These are phyloP conservation scores for Nematopogon swammerdamellus DNA, from an alignment of 2,888 invertebrate species.

Conservation along the genomic window DNA sequence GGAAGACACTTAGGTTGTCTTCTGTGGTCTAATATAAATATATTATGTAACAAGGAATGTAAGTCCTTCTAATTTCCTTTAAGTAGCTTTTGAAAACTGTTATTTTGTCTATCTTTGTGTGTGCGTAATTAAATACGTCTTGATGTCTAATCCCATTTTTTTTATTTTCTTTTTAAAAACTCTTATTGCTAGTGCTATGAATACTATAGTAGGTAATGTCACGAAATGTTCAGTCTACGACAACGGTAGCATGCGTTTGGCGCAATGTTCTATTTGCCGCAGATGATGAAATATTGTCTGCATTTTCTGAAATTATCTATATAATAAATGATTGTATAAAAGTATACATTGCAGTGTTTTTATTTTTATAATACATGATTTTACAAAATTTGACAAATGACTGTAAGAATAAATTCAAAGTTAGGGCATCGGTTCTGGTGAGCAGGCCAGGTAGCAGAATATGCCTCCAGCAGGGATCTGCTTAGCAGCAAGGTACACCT, in stretches of 20 bases:
- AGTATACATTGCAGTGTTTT: not conserved
- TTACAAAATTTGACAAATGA: too few species aligned
- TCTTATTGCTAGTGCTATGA: too few species aligned
- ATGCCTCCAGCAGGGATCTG: conserved; percentile 51
- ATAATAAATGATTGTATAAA: not conserved
- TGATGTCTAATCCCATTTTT: too few species aligned
- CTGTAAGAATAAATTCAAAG: too few species aligned
- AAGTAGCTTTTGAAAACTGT: not conserved
- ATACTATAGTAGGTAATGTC: too few species aligned
- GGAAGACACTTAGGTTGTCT: too few species aligned
- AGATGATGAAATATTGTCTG: not conserved
- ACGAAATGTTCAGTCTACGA: too few species aligned
- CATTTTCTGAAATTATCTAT: not conserved
- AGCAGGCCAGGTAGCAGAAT: conserved; percentile 55
- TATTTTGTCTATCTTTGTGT: too few species aligned
- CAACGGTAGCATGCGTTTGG: too few species aligned
- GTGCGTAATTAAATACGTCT: not conserved
- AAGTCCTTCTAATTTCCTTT: conserved; percentile 1
- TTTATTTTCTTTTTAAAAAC: too few species aligned
- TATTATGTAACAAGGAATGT: not conserved
- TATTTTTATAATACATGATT: too few species aligned
- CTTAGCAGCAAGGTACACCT: conserved; percentile 46
- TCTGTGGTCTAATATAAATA: not conserved
- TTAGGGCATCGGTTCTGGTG: conserved; percentile 32
- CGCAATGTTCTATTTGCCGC: not conserved